Percentiles rank a stretch among this genome's conserved stretches.
phyloP scores from a whole-genome alignment of 2,113 vertebrate genomes.

The Protobothrops flavoviridis region DNA sequence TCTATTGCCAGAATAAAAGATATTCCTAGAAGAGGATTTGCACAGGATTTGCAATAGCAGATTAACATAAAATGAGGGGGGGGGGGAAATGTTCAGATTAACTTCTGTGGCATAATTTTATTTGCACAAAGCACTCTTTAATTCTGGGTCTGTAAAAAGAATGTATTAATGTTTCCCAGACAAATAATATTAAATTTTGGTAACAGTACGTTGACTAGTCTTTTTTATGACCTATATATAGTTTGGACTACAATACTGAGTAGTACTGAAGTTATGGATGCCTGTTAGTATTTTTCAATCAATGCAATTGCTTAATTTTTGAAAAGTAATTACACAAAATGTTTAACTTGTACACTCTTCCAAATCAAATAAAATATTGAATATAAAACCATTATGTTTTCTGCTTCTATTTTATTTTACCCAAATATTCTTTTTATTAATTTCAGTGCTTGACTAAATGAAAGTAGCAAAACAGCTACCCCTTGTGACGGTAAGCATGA shows the following conservation, averaged over 20 bases:
- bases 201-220: not conserved
- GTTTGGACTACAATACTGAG: too few species aligned
- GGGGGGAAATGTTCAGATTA: not conserved
- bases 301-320: not conserved
- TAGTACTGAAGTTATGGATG: not conserved
- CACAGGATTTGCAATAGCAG: not conserved
- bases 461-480: slow-evolving; percentile 14
- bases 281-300: not conserved
- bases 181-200: not conserved
- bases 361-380: not conserved
- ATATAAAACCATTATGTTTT: not conserved
- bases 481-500: not conserved
- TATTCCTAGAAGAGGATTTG: not conserved
- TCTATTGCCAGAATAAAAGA: not conserved
- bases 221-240: too few species aligned
- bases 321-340: not conserved
- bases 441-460: not conserved
- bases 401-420: slow-evolving; percentile 14
- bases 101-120: not conserved
- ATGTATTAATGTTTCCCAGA: not conserved
- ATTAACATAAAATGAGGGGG: not conserved
- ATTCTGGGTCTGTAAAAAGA: not conserved
- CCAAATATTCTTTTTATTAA: not conserved
- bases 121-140: not conserved
- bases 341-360: not conserved